Evolutionary conservation across 2,113 vertebrate genomes (phyloP).

Genomic region (Mesoclemmys tuberculata): DNA sequence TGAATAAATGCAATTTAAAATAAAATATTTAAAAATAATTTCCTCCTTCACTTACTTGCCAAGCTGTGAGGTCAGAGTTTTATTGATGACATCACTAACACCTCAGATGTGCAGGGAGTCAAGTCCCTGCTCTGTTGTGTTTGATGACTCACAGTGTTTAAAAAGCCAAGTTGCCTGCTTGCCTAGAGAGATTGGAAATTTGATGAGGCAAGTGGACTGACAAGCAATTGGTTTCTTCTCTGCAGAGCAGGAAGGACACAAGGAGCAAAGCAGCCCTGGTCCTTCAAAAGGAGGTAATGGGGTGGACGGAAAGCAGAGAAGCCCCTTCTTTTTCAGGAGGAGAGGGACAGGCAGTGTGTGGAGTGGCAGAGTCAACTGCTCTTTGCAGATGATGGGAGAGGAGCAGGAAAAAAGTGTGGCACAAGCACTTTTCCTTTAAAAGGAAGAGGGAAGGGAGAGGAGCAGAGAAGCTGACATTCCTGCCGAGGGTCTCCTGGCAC

Average conservation of each 20-base stretch:
- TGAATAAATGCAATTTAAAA: not conserved
- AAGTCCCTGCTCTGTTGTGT: not conserved
- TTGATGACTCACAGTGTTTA: not conserved
- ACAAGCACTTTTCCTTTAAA: not conserved
- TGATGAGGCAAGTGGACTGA: not conserved
- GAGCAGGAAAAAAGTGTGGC: not conserved
- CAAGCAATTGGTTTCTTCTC: not conserved
- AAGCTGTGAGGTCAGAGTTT: not conserved
- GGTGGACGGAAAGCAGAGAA: not conserved
- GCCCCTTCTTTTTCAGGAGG: not conserved
- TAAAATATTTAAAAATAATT: not conserved
- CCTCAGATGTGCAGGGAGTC: not conserved
- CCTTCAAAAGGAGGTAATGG: not conserved
- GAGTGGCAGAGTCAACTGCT: not conserved
- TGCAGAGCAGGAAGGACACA: not conserved
- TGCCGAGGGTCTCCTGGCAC: accelerated
- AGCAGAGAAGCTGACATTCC: not conserved
- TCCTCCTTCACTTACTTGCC: not conserved
- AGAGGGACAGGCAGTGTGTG: not conserved
- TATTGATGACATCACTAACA: not conserved
- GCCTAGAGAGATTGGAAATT: not conserved
- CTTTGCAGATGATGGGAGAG: not conserved
- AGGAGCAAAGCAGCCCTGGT: not conserved
- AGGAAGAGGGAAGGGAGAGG: not conserved
- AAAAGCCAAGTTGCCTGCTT: not conserved